A percentile compares a stretch with the other conserved stretches of the same genome.
These are phyloP conservation scores for Subanguina moxae DNA, from an alignment of 1,140 invertebrate species.

Conservation along the genomic window DNA sequence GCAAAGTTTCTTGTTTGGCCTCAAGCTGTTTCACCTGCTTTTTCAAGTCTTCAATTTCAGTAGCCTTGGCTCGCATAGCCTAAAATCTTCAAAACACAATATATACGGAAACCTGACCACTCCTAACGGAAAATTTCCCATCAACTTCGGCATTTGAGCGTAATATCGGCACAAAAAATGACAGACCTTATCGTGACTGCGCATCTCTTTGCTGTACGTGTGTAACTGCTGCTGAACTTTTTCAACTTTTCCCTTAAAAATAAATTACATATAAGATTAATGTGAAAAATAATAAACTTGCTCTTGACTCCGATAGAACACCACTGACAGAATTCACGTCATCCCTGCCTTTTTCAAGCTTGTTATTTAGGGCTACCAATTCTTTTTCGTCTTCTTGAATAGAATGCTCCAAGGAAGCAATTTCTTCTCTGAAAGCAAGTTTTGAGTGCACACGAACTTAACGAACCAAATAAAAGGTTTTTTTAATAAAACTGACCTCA, in stretches of 20 bases:
- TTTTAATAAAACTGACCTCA: conserved; percentile 15
- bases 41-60: conserved; percentile 38
- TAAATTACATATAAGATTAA: conserved; percentile 2
- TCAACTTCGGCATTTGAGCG: conserved; percentile 12
- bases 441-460: conserved; percentile 1
- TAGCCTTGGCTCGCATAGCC: conserved; percentile 7
- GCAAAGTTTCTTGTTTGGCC: conserved; percentile 16
- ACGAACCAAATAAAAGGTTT: neutral
- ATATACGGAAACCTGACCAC: too few relatives aligned
- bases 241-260: conserved; percentile 17
- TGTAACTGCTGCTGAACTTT: conserved; percentile 20
- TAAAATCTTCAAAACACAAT: too few relatives aligned
- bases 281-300: neutral
- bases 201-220: conserved; percentile 22
- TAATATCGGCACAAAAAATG: too few relatives aligned
- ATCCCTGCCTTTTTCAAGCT: conserved; percentile 2
- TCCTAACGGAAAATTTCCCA: too few relatives aligned
- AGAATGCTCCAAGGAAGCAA: conserved; percentile 18
- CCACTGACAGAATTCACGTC: neutral
- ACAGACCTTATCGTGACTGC: conserved; percentile 30
- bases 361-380: neutral
- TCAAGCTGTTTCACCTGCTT: conserved; percentile 24
- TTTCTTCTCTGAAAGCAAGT: conserved; percentile 27
- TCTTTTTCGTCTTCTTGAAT: conserved; percentile 23
- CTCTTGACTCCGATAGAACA: conserved; percentile 13